Conservation (phyloP, 2,113 vertebrate genomes). For the Hemibagrus wyckioides region DNA sequence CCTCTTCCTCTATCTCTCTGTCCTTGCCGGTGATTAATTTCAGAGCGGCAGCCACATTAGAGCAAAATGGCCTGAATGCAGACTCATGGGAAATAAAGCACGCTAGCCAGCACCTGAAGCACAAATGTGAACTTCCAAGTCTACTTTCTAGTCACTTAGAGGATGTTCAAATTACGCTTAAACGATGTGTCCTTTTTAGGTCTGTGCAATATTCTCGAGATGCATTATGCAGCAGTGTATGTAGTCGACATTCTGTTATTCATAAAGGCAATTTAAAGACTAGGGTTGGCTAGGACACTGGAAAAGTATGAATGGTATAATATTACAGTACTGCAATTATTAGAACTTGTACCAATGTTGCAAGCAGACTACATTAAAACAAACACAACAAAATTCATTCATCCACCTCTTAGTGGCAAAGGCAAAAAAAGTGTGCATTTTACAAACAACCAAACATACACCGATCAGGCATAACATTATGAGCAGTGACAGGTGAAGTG, state of each 20-base stretch:
- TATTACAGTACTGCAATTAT: neutral
- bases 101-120: constrained; percentile 24
- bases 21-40: constrained; percentile 33
- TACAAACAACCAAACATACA: neutral
- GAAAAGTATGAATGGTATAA: too few relatives aligned
- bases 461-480: too few relatives aligned
- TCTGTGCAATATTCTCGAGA: neutral
- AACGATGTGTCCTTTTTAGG: neutral
- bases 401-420: neutral
- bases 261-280: neutral
- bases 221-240: neutral
- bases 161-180: neutral
- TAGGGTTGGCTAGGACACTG: neutral
- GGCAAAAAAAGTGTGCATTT: neutral
- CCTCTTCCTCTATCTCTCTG: constrained; percentile 6
- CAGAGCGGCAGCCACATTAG: constrained; percentile 26
- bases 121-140: neutral
- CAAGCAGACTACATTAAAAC: neutral
- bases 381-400: neutral
- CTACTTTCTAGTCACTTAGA: constrained; percentile 2
- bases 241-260: neutral
- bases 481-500: too few relatives aligned
- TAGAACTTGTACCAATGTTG: neutral
- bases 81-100: constrained; percentile 27
- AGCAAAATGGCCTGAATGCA: constrained; percentile 28